These are phyloP conservation scores for Crotalus horridus DNA, from an alignment of 2,113 vertebrate species.

Conservation along the genomic window DNA sequence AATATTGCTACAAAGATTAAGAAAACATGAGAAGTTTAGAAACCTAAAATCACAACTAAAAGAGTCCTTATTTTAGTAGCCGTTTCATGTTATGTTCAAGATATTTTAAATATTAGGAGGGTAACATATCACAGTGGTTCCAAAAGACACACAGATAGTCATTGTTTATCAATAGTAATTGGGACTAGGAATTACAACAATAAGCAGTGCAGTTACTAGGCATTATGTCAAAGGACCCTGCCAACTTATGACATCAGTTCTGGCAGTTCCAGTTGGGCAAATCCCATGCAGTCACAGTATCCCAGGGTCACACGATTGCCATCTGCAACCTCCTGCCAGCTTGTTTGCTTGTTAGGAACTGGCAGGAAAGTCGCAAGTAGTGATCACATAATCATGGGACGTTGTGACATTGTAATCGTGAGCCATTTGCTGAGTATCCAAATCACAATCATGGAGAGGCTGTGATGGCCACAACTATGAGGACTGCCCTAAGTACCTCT, in stretches of 20 bases:
- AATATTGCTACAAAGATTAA: conserved; percentile 52
- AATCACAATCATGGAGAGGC: background rate
- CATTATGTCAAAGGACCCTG: background rate
- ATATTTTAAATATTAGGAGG: background rate
- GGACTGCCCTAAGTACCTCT: background rate
- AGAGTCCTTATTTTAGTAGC: background rate
- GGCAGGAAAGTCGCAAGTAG: background rate
- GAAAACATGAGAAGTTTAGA: background rate
- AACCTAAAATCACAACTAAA: background rate
- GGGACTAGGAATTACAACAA: background rate
- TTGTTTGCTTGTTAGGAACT: background rate
- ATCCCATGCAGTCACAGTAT: background rate
- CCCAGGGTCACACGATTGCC: background rate
- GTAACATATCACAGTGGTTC: background rate
- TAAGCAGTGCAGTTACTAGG: background rate
- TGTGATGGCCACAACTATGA: background rate
- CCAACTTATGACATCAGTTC: background rate
- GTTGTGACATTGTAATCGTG: background rate
- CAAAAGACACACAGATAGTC: background rate
- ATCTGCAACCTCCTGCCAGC: background rate
- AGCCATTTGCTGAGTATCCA: background rate
- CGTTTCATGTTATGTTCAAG: background rate
- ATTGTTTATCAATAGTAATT: background rate
- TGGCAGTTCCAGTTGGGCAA: background rate
- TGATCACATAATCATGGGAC: background rate